Conservation (phyloP, 1,140 invertebrate species). For the Ceratoteleas bidentatus region DNA sequence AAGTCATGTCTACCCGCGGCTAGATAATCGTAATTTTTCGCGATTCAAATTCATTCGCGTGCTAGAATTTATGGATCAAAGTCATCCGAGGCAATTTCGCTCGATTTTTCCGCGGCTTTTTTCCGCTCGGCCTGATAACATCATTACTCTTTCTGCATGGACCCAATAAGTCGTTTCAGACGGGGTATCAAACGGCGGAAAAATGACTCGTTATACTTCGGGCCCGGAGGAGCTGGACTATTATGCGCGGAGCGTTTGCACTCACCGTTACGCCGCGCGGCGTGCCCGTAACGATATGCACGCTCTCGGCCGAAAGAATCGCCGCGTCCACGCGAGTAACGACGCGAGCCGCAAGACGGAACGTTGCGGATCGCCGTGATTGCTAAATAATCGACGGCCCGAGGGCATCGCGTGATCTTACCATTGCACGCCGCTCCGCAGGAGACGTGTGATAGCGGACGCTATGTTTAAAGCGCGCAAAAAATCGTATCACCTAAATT, state of each 20-base stretch:
- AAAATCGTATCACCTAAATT: conserved; percentile 27
- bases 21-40: too few species aligned
- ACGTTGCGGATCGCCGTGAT: conserved; percentile 69
- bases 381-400: conserved; percentile 75
- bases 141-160: conserved; percentile 40
- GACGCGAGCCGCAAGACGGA: conserved; percentile 61
- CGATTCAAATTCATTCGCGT: background rate
- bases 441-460: conserved; percentile 38
- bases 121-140: conserved; percentile 24
- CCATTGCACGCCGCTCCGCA: conserved; percentile 24
- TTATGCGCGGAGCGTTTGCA: conserved; percentile 48
- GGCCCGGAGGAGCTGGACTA: conserved; percentile 45
- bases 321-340: conserved; percentile 52
- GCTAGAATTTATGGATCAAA: background rate
- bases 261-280: conserved; percentile 64
- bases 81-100: background rate
- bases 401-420: conserved; percentile 61
- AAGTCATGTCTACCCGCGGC: too few species aligned
- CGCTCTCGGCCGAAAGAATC: conserved; percentile 69
- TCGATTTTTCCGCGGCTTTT: background rate
- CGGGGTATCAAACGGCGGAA: conserved; percentile 30
- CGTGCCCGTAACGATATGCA: conserved; percentile 69
- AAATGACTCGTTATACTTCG: conserved; percentile 45
- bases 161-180: conserved; percentile 49
- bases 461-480: conserved; percentile 40